Evolutionary conservation across 2,113 vertebrate genomes (phyloP), one percentile per base, ranked within the genome.

Genomic region (Spea bombifrons): DNA sequence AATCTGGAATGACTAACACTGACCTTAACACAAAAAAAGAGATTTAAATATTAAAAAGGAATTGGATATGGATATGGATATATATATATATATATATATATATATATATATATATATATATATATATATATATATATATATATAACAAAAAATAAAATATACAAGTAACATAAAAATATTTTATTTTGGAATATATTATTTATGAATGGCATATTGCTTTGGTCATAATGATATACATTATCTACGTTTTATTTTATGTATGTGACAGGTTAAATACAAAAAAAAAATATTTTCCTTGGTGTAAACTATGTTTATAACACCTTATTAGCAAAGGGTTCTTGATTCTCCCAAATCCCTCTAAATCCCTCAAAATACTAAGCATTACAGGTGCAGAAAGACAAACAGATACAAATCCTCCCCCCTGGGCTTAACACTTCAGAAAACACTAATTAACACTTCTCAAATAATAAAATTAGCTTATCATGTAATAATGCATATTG

Each of bases 391-490:
- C 76, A 66, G 15, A 46, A 43, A 46, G 9, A 47, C 61, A 8
- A 48, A 64, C 5, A 64, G 61, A 80, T 50, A 15, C 17, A 71
- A 15, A 17, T 4, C 15, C 49, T 16, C 50, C 78, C 71, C 30
- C 57, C 8, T 68, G 71, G 78, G 71, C 15, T 63, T 80, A 74
- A 13, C 71, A 74, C 64, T 74, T 74, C 50, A 74, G 52, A 80
- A 80, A 74, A 59, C 78, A 74, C 45, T 15, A 74, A 80, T 80
- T 80, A 80, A 68, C 65, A 80, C 78, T 74, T 74, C 64, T n/a
- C 52, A 50, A 74, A 80, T 80, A 74, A 80, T 80, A 80, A 74
- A 80, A 80, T 80, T 73, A 80, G 77, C 77, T 80, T 59, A 67
- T 72, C 70, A 13, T 47, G 63, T 73, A 72, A 80, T 80, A 80